These are phyloP conservation scores for Synergus laeviventris DNA, from an alignment of 2,888 invertebrate genomes.

Conservation along the genomic window DNA sequence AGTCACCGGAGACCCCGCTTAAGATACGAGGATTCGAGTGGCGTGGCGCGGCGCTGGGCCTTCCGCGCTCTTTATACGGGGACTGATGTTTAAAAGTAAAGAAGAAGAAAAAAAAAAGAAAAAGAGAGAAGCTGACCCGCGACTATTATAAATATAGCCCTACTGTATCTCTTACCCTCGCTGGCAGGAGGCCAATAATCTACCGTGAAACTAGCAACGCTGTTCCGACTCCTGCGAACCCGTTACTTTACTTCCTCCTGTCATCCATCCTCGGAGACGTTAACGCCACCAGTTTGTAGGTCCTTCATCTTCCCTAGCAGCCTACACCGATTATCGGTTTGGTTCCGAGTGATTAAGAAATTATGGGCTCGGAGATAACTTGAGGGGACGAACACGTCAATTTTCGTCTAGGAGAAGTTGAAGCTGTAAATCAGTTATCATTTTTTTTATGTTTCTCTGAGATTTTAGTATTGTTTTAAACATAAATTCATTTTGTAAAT, in stretches of 20 bases:
- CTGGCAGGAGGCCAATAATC: slow-evolving; percentile 30
- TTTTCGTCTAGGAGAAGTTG: neutral
- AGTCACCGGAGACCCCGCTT: slow-evolving; percentile 42
- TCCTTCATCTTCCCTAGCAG: neutral
- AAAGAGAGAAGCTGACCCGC: neutral
- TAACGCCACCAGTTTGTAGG: slow-evolving; percentile 28
- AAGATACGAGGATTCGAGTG: slow-evolving; percentile 34
- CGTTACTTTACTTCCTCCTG: slow-evolving; percentile 34
- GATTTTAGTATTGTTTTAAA: no score
- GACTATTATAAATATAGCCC: slow-evolving; percentile 25
- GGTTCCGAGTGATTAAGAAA: slow-evolving; percentile 14
- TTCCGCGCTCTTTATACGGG: neutral
- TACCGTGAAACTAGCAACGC: slow-evolving; percentile 38
- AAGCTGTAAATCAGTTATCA: neutral
- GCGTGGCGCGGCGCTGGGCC: slow-evolving; percentile 23
- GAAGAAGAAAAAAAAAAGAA: neutral
- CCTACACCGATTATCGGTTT: neutral
- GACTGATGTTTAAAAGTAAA: neutral
- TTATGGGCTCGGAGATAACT: neutral
- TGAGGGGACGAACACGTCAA: neutral
- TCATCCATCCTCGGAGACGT: slow-evolving; percentile 20
- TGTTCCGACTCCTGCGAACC: slow-evolving; percentile 21
- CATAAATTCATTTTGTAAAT: no score
- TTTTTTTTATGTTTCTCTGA: no score
- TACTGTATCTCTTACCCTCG: slow-evolving; percentile 25